These are phyloP conservation scores for Alfaro cultratus DNA, from an alignment of 2,797 vertebrate genomes.

Conservation along the genomic window DNA sequence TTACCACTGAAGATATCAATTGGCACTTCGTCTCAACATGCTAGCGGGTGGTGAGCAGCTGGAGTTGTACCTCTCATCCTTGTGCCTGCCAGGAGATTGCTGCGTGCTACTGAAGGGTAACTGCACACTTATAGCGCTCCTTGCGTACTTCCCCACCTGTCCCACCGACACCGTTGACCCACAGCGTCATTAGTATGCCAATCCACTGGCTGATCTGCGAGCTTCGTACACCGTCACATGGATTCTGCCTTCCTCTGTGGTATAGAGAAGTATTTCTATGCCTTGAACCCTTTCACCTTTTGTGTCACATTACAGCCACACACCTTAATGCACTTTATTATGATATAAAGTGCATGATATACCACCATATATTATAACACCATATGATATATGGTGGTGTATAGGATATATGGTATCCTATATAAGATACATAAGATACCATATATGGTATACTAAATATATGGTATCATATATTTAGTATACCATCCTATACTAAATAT, in stretches of 20 bases:
- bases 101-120: constrained; percentile 38
- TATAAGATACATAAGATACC: too few relatives aligned
- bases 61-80: constrained; percentile 50
- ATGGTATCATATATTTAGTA: too few relatives aligned
- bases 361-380: too few relatives aligned
- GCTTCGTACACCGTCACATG: constrained; percentile 27
- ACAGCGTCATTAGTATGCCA: constrained; percentile 37
- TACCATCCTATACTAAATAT: not conserved
- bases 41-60: constrained; percentile 52
- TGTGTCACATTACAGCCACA: not conserved
- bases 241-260: not conserved
- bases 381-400: too few relatives aligned
- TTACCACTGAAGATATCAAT: constrained; percentile 59
- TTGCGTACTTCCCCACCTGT: constrained; percentile 57
- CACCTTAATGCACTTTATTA: not conserved
- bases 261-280: not conserved
- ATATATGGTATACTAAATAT: too few relatives aligned
- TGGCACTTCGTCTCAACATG: constrained; percentile 50
- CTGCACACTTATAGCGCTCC: constrained; percentile 32
- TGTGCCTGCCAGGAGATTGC: constrained; percentile 43
- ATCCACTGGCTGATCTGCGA: constrained; percentile 23
- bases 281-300: not conserved
- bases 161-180: constrained; percentile 58
- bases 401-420: too few relatives aligned
- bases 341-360: not conserved